These are phyloP conservation scores for Drosophila bocqueti DNA, from an alignment of 1,140 invertebrate species.

Conservation along the genomic window DNA sequence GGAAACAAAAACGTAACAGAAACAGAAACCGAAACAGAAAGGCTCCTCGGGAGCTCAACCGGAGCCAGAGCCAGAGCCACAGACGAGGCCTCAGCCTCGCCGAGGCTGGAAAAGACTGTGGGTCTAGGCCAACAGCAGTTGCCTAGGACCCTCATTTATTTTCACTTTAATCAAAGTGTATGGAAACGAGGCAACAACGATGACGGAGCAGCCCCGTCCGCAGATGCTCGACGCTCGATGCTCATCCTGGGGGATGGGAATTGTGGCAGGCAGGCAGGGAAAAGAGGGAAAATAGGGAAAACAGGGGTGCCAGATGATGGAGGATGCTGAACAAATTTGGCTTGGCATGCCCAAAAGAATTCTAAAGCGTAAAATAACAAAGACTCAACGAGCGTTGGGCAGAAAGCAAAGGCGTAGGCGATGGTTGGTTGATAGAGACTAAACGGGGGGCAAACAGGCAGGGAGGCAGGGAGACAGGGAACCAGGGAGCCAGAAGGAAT, in stretches of 20 bases:
- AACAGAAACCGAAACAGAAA: constrained; percentile 12
- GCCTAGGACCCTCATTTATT: constrained; percentile 81
- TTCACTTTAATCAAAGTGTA: constrained; percentile 83
- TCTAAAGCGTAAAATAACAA: constrained; percentile 82
- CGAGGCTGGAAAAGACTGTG: constrained; percentile 27
- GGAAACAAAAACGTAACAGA: constrained; percentile 1
- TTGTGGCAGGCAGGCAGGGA: background rate
- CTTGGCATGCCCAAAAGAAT: constrained; percentile 75
- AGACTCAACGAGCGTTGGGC: constrained; percentile 57
- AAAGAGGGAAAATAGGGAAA: background rate
- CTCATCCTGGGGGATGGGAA: background rate
- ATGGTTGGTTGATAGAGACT: background rate
- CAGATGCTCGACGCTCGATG: constrained; percentile 32
- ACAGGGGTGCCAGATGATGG: constrained; percentile 21
- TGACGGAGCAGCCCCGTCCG: constrained; percentile 31
- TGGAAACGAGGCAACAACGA: constrained; percentile 51
- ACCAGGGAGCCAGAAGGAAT: constrained; percentile 4
- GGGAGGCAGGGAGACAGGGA: background rate
- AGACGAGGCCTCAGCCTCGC: background rate
- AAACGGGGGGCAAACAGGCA: background rate
- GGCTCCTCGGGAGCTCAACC: constrained; percentile 1
- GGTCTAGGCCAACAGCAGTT: constrained; percentile 62
- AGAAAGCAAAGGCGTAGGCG: constrained; percentile 42
- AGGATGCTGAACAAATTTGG: constrained; percentile 75
- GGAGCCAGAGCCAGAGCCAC: background rate